Percentiles rank a stretch among this genome's conserved stretches.
phyloP scores from a whole-genome alignment of 2,797 vertebrate genomes.

The Danio albolineatus region DNA sequence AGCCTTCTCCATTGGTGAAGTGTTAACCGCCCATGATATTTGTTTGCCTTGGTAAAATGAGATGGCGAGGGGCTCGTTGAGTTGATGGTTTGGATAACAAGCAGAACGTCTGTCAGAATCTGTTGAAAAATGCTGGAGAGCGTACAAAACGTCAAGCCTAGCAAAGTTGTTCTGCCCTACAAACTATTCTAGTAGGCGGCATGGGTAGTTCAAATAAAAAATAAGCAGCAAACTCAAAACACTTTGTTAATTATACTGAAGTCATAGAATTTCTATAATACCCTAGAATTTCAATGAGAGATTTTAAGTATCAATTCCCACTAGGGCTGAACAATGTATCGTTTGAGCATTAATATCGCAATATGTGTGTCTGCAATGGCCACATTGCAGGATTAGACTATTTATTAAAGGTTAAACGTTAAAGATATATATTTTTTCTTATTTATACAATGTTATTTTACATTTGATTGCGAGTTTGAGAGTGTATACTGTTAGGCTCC shows the following conservation, averaged over 20 bases:
- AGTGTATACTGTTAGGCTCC: too few species aligned
- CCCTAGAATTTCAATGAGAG: neutral
- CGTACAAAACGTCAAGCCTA: conserved; percentile 20
- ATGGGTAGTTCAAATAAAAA: neutral
- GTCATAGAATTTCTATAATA: neutral
- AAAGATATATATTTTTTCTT: neutral
- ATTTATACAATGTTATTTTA: neutral
- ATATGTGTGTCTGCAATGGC: too few species aligned
- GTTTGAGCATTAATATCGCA: too few species aligned
- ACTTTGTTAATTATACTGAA: too few species aligned
- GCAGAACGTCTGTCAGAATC: conserved; percentile 44
- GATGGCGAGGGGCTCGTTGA: conserved; percentile 15
- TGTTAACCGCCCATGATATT: conserved; percentile 37
- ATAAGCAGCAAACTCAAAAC: neutral
- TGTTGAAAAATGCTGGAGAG: conserved; percentile 41
- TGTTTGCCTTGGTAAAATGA: conserved; percentile 31
- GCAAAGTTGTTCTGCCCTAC: neutral
- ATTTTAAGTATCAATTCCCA: too few species aligned
- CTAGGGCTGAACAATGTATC: too few species aligned
- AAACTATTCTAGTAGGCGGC: neutral
- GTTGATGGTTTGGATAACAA: conserved; percentile 45
- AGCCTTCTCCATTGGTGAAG: neutral
- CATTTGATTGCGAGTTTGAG: too few species aligned
- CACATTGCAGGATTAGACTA: too few species aligned
- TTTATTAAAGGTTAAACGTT: too few species aligned